Base-by-base conservation (phyloP, 1,140 invertebrate species). In the Physella acuta region DNA sequence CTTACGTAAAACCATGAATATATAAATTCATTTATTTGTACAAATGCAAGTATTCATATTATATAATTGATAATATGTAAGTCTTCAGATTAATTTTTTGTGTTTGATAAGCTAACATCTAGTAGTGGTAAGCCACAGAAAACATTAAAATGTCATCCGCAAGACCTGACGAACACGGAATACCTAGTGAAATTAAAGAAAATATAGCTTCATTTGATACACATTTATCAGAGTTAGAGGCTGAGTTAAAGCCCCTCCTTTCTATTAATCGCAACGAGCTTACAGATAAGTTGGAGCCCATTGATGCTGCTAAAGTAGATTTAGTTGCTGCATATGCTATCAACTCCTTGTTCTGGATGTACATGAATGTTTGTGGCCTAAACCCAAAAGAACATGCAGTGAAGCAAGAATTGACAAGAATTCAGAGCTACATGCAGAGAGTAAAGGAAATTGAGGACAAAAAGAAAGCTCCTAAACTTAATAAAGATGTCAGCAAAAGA, bases 271-370 rank as follows among this genome's bases (percentile, higher is more conserved):
- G 73, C 53, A 67, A 61, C 36, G 79, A 79, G 49, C 36, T 81
- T 5, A 70, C 72, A 31, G 71, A 71, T 64, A 72, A 78, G 81
- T 58, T 82, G 34, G 62, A 37, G 55, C 68, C 79, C 26, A 44
- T 82, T 30, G 81, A 82, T 65, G 74, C 73, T 61, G 81, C 79
- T 16, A 82, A 82, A 65, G 58, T 79, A 36, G 79, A 82, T 60
- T 64, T 81, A 28, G 76, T 79, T 34, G 76, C 78, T 53, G 80
- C 75, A 11, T 82, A 82, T 67, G 74, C 79, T n/a, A 76, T 82
- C 30, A 82, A 82, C 60, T 82, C 81, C 30, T 73, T 82, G 17
- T 82, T 81, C 71, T 82, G 81, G 81, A 78, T 79, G 73, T 83
- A 83, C 70, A 67, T 83, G 20, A 83, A 83, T 75, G 74, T 78